Base-by-base conservation (phyloP, 2,888 invertebrate species). In the Pantelozetes paolii region DNA sequence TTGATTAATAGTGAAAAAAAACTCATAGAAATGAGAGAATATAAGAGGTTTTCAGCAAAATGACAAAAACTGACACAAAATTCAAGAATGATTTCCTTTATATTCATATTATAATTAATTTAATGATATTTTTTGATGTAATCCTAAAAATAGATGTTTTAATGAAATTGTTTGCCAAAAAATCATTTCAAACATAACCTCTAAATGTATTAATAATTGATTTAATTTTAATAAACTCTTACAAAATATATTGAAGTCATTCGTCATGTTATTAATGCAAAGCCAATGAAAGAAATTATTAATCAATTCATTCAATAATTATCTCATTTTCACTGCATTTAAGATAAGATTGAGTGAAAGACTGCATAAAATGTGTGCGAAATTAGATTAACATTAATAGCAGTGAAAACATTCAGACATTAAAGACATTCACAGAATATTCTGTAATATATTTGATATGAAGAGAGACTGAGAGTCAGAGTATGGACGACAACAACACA, bases 171-270 rank as follows among this genome's bases (percentile, higher is more conserved):
- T 36, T 36, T 36, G 23, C 11, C 28, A 57, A 23, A 57, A 23
- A 57, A 20, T 36, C 30, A 57, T 20, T n/a, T 23, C 23, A 23
- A 57, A 57, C 57, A 57, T 57, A 57, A 57, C 57, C 57, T 57
- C 28, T 57, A 57, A 57, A 57, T 8, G 13, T 57, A 57, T 28
- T 26, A 28, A 28, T 28, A 28, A 54, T 54, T 54, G 23, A 54
- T 57, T 57, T 57, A 36, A 36, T 48, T 48, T 3, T 28, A 6
- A 28, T 28, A 57, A 57, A 57, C 26, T 26, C 57, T 57, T 57
- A 57, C 57, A 57, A 26, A 28, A 28, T 5, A 57, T 57, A 57
- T 57, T 57, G 57, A 57, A 57, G 57, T 57, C 57, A 57, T 57
- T 57, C 57, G 57, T 23, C 57, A 57, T 57, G 57, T 57, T 28